Evolutionary conservation across 2,797 vertebrate species (phyloP).

Genomic region (Acanthurus tractus): DNA sequence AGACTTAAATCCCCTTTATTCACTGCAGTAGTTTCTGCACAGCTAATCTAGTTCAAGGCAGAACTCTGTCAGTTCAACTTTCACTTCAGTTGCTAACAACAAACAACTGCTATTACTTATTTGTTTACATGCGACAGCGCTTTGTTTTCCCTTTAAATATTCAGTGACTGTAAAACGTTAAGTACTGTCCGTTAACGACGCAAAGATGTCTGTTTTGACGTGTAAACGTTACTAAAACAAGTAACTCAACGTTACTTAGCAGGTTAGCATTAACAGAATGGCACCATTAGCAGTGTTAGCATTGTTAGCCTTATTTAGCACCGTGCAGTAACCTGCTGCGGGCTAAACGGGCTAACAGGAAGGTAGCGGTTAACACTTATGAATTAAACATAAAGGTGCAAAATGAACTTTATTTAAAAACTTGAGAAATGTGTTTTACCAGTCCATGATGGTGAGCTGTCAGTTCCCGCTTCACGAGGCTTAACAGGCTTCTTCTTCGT

Average conservation of each 20-base stretch:
- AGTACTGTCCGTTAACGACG: neutral
- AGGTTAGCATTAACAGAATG: slow-evolving; percentile 44
- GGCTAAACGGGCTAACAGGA: neutral
- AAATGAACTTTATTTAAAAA: too few species aligned
- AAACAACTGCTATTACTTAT: neutral
- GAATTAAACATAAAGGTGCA: accelerated
- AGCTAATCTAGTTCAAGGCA: neutral
- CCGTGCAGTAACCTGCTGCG: neutral
- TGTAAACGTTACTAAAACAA: slow-evolving; percentile 36
- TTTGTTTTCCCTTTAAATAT: neutral
- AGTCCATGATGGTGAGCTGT: slow-evolving; percentile 63
- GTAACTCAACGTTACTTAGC: slow-evolving; percentile 22
- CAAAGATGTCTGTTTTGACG: neutral
- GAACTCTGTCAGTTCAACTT: neutral
- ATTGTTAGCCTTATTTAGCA: slow-evolving; percentile 35
- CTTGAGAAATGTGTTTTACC: slow-evolving; percentile 46
- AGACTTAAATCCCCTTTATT: too few species aligned
- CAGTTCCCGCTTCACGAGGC: slow-evolving; percentile 81
- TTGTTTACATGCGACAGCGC: neutral
- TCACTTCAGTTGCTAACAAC: neutral
- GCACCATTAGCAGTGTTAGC: slow-evolving; percentile 37
- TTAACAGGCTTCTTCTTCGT: slow-evolving; percentile 41
- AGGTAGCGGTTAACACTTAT: accelerated
- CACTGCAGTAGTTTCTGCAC: neutral
- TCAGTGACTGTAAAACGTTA: neutral